These are phyloP conservation scores for Porites australiensis DNA, from an alignment of 64 coral and sea anemone genomes.

Conservation along the genomic window DNA sequence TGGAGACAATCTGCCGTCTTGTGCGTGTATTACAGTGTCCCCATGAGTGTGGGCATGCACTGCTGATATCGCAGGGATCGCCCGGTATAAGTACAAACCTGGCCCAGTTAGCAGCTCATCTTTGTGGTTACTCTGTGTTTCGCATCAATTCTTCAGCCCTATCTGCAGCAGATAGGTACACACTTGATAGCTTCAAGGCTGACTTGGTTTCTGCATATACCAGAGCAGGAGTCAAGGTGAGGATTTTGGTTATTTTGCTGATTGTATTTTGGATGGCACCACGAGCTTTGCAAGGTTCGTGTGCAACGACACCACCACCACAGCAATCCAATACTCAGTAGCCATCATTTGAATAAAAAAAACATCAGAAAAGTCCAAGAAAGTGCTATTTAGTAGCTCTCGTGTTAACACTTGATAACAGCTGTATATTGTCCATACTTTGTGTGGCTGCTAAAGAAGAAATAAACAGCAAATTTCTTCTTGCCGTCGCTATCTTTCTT, in stretches of 20 bases:
- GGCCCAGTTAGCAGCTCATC: slow-evolving; percentile 89
- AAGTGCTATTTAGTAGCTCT: no score
- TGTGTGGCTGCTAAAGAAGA: no score
- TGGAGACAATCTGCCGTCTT: slow-evolving; percentile 97
- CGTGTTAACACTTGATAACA: no score
- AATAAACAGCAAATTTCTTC: no score
- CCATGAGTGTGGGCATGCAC: slow-evolving; percentile 95
- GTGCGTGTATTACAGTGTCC: slow-evolving; percentile 92
- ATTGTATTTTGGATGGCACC: no score
- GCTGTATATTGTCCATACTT: no score
- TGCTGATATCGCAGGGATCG: slow-evolving; percentile 90
- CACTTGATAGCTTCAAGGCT: slow-evolving; percentile 88
- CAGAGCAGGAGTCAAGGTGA: slow-evolving; percentile 96
- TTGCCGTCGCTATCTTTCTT: no score
- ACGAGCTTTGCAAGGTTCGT: no score
- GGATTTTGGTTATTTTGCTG: not conserved
- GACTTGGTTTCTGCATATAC: slow-evolving; percentile 94
- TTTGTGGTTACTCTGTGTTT: slow-evolving; percentile 93
- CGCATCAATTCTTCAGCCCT: slow-evolving; percentile 88
- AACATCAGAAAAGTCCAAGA: no score
- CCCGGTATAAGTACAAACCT: slow-evolving; percentile 86
- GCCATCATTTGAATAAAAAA: no score
- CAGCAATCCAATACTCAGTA: no score
- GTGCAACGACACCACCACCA: no score
- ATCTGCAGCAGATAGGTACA: slow-evolving; percentile 57